Evolutionary conservation across 2,113 vertebrate genomes (phyloP).

Genomic region (Coregonus clupeaformis): DNA sequence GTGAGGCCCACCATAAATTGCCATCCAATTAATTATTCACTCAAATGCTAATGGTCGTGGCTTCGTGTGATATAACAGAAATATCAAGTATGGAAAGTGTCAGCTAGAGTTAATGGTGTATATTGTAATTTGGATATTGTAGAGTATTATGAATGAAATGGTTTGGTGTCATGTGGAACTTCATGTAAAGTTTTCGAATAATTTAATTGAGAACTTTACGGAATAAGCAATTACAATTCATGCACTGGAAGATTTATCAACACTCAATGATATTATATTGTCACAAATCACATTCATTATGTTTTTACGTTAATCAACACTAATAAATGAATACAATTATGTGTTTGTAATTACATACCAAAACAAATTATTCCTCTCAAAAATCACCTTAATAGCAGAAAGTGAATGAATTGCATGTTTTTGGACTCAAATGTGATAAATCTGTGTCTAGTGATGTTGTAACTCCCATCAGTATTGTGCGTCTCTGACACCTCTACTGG

Average conservation of each 20-base stretch:
- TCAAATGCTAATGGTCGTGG: slow-evolving; percentile 17
- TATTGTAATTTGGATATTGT: not conserved
- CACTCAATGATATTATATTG: no score
- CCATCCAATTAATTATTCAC: slow-evolving; percentile 31
- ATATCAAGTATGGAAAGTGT: slow-evolving; percentile 1
- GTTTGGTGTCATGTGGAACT: not conserved
- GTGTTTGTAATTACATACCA: no score
- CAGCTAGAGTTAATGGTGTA: not conserved
- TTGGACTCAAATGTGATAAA: not conserved
- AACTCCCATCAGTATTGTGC: slow-evolving; percentile 14
- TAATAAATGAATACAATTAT: no score
- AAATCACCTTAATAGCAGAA: not conserved
- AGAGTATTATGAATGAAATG: no score
- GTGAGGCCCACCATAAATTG: slow-evolving; percentile 36
- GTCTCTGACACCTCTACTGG: slow-evolving; percentile 32
- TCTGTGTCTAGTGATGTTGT: not conserved
- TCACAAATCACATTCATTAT: no score
- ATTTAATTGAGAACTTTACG: no score
- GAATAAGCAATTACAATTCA: no score
- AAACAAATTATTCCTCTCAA: no score
- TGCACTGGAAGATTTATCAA: no score
- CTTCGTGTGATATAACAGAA: not conserved
- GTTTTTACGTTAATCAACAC: no score
- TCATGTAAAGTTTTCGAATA: no score
- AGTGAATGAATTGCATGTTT: not conserved